A percentile compares a stretch with the other conserved stretches of the same genome.
These are phyloP conservation scores for Porphyrio hochstetteri DNA, from an alignment of 2,113 vertebrate genomes.

Conservation along the genomic window DNA sequence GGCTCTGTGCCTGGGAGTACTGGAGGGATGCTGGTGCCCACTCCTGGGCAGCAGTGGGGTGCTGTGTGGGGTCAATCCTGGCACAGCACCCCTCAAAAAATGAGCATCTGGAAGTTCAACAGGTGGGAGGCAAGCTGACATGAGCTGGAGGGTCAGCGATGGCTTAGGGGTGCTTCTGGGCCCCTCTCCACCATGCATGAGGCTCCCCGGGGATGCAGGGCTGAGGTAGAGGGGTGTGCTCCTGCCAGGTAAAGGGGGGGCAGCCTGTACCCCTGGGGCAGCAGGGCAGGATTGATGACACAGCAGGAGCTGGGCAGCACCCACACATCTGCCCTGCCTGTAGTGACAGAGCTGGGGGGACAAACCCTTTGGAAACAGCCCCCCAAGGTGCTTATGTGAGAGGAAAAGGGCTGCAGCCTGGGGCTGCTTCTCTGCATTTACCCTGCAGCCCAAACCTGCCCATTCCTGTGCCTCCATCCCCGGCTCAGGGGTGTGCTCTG, in stretches of 20 bases:
- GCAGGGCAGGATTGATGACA: not conserved
- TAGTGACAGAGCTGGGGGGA: not conserved
- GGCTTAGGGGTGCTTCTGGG: fast-evolving
- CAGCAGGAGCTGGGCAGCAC: not conserved
- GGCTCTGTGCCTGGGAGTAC: not conserved
- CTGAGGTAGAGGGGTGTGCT: not conserved
- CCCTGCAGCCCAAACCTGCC: not conserved
- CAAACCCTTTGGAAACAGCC: not conserved
- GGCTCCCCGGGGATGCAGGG: fast-evolving
- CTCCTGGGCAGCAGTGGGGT: not conserved
- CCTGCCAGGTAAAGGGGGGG: not conserved
- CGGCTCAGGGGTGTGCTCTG: not conserved
- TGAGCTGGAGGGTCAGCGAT: fast-evolving
- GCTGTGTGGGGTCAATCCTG: not conserved
- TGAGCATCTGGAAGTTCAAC: not conserved
- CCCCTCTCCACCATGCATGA: not conserved
- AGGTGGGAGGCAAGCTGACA: not conserved
- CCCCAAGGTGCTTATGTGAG: not conserved
- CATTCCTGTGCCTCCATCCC: not conserved
- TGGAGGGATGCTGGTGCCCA: not conserved
- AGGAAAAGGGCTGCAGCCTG: not conserved
- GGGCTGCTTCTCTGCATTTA: not conserved
- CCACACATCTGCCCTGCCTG: fast-evolving
- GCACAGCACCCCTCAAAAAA: too few species aligned
- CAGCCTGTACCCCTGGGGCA: not conserved